A percentile compares a stretch with the other conserved stretches of the same genome.
Evolutionary conservation across 2,797 vertebrate genomes (phyloP).

Genomic region (Sebastolobus altivelis): DNA sequence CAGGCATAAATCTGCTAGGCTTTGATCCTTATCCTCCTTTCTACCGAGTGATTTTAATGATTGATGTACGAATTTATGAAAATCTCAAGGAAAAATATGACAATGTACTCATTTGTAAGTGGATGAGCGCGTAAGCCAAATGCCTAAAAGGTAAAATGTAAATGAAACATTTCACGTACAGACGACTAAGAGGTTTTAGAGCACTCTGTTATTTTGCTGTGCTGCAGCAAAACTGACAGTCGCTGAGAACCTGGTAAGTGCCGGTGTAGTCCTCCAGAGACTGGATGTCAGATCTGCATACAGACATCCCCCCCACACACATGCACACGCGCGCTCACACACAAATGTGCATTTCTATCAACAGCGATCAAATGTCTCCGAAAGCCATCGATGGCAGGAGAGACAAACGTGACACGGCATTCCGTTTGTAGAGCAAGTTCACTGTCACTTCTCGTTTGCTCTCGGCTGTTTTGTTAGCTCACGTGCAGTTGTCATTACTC

Average conservation of each 20-base stretch:
- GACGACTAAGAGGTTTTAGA: constrained; percentile 28
- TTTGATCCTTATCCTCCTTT: neutral
- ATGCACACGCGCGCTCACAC: neutral
- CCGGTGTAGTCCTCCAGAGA: constrained; percentile 57
- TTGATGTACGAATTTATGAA: constrained; percentile 1
- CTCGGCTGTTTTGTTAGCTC: constrained; percentile 56
- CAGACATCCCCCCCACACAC: constrained; percentile 2
- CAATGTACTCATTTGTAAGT: neutral
- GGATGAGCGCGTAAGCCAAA: neutral
- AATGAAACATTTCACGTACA: constrained; percentile 37
- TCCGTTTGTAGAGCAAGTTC: constrained; percentile 64
- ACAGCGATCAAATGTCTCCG: constrained; percentile 43
- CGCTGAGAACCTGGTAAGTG: constrained; percentile 49
- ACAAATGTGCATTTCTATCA: constrained; percentile 14
- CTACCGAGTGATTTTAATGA: neutral
- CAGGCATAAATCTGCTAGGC: neutral
- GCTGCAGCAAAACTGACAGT: constrained; percentile 51
- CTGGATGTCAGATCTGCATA: constrained; percentile 47
- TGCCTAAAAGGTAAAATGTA: constrained; percentile 7
- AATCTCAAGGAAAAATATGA: constrained; percentile 7
- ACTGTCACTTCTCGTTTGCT: constrained; percentile 77
- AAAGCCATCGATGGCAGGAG: constrained; percentile 15
- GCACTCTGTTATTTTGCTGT: constrained; percentile 38
- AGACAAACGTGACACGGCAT: constrained; percentile 68
- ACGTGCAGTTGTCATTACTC: constrained; percentile 64